Percentiles rank a stretch among this genome's conserved stretches.
Evolutionary conservation across 2,113 vertebrate species (phyloP).

Genomic region (Himantopus leucocephalus): DNA sequence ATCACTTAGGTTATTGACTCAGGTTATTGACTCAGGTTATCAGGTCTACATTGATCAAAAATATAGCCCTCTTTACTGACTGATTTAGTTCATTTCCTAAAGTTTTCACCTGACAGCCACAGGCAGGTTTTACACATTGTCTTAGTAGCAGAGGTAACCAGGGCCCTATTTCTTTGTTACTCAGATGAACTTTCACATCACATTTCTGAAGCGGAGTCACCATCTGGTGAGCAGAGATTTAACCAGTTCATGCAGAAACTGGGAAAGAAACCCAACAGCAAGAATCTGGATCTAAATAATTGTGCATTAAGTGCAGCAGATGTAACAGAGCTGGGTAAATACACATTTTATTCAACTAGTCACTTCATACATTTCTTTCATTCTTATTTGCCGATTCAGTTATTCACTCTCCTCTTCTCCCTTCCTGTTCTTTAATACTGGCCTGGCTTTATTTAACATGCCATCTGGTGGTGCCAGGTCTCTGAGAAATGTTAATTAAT

Average conservation of each 20-base stretch:
- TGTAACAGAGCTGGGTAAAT: conserved; percentile 78
- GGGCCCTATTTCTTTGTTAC: not conserved
- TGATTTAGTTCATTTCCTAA: not conserved
- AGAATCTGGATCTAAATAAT: conserved; percentile 77
- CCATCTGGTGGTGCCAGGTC: not conserved
- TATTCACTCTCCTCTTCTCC: not conserved
- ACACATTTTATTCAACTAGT: not conserved
- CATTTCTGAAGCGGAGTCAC: conserved; percentile 11
- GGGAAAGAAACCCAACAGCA: conserved; percentile 74
- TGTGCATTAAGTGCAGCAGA: conserved; percentile 78
- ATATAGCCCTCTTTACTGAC: not conserved
- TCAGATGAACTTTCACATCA: conserved; percentile 35
- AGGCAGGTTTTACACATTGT: not conserved
- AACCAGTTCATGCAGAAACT: conserved; percentile 78
- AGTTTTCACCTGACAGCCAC: not conserved
- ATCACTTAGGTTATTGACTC: not conserved
- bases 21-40: not conserved
- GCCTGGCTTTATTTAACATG: not conserved
- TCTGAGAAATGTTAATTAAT: not conserved
- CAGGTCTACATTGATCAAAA: not conserved
- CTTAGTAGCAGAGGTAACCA: not conserved
- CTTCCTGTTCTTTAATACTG: not conserved
- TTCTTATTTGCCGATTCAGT: not conserved
- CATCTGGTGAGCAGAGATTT: conserved; percentile 72
- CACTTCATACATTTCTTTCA: not conserved